A percentile compares a stretch with the other conserved stretches of the same genome.
These are phyloP conservation scores for Hedya salicella DNA, from an alignment of 2,888 invertebrate species.

Conservation along the genomic window DNA sequence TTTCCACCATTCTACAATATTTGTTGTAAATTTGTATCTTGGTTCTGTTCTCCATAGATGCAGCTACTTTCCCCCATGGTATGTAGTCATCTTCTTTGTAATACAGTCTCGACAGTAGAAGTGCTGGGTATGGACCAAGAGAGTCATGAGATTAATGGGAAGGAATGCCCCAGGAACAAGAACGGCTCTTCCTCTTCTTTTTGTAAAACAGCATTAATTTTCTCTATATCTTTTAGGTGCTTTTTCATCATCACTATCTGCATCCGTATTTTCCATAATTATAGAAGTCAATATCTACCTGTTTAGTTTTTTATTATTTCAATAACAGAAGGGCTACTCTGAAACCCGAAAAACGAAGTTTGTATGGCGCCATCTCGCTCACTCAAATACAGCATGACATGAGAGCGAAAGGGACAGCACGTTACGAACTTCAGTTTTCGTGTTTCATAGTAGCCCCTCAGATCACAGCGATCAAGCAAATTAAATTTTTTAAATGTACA, in stretches of 20 bases:
- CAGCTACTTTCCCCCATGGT: slow-evolving; percentile 89
- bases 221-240: slow-evolving; percentile 56
- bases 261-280: slow-evolving; percentile 46
- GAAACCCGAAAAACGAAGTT: no score
- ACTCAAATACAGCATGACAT: no score
- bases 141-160: slow-evolving; percentile 43
- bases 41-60: slow-evolving; percentile 86
- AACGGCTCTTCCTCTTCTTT: slow-evolving; percentile 50
- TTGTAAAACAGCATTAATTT: slow-evolving; percentile 54
- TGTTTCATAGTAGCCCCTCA: no score
- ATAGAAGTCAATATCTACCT: not conserved
- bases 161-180: slow-evolving; percentile 18
- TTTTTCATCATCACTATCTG: slow-evolving; percentile 55
- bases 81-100: slow-evolving; percentile 87
- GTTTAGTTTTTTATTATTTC: no score
- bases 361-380: no score
- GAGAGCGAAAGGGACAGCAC: no score
- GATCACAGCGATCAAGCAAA: no score
- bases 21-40: slow-evolving; percentile 88
- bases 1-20: slow-evolving; percentile 68
- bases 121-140: slow-evolving; percentile 42
- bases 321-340: no score
- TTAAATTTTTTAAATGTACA: no score
- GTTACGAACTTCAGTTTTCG: no score
- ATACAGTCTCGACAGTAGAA: slow-evolving; percentile 49